Percentiles rank a stretch among this genome's conserved stretches.
Conservation (phyloP, 2,888 invertebrate genomes). For the Pemphredon lugubris region DNA sequence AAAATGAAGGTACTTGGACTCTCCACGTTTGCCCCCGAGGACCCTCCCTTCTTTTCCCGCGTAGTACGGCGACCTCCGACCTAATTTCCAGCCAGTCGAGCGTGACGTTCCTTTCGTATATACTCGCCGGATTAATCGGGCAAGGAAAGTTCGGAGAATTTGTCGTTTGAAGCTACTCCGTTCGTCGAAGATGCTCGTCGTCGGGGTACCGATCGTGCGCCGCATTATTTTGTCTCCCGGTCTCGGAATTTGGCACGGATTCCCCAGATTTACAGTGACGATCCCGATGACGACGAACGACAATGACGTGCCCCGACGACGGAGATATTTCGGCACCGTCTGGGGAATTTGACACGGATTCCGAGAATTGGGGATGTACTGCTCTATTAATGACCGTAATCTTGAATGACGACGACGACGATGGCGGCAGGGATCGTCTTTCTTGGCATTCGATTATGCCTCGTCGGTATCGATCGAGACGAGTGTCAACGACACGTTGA, state of each 20-base stretch:
- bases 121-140: slow-evolving; percentile 52
- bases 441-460: slow-evolving; percentile 34
- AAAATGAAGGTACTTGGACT: slow-evolving; percentile 25
- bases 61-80: slow-evolving; percentile 65
- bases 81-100: slow-evolving; percentile 60
- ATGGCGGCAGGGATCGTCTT: slow-evolving; percentile 1
- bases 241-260: slow-evolving; percentile 21
- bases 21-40: slow-evolving; percentile 28
- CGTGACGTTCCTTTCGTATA: slow-evolving; percentile 50
- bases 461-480: slow-evolving; percentile 23
- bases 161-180: slow-evolving; percentile 3
- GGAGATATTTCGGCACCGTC: slow-evolving; percentile 28
- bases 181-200: no score
- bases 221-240: slow-evolving; percentile 36
- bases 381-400: slow-evolving; percentile 39
- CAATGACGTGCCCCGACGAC: slow-evolving; percentile 28
- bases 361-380: slow-evolving; percentile 41
- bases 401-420: slow-evolving; percentile 36
- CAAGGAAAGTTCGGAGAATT: slow-evolving; percentile 34
- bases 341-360: slow-evolving; percentile 52
- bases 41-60: slow-evolving; percentile 38
- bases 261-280: slow-evolving; percentile 14
- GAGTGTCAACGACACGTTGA: background rate
- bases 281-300: slow-evolving; percentile 29
- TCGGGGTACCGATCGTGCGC: slow-evolving; percentile 37